Percentiles rank a stretch among this genome's conserved stretches.
Conservation (phyloP, 2,113 vertebrate species). For the Xyliphius kryptos region DNA sequence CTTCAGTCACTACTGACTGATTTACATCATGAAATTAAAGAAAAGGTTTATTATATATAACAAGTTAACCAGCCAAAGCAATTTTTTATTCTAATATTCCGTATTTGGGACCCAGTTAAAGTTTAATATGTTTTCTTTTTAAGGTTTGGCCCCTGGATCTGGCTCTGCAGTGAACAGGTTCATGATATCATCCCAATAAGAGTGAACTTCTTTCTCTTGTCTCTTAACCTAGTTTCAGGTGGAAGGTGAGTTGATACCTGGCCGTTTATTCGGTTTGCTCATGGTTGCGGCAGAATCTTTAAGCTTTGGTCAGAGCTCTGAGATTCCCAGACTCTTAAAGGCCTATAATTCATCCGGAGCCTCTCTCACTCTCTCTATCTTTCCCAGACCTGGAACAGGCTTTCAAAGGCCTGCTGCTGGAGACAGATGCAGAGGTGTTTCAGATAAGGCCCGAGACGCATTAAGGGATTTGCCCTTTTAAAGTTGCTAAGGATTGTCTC, state of each 20-base stretch:
- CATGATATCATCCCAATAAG: background rate
- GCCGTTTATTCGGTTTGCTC: slow-evolving; percentile 39
- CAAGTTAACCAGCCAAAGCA: too few species aligned
- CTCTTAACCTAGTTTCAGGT: background rate
- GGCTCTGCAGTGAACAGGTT: too few species aligned
- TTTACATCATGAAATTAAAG: too few species aligned
- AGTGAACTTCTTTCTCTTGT: background rate
- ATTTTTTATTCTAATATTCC: too few species aligned
- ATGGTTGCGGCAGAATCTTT: slow-evolving; percentile 59
- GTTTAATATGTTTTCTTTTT: too few species aligned
- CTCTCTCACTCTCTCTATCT: slow-evolving; percentile 40
- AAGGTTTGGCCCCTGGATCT: too few species aligned
- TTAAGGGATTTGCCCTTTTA: slow-evolving; percentile 74
- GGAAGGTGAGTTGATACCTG: slow-evolving; percentile 15
- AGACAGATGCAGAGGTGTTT: slow-evolving; percentile 78
- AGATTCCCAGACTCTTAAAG: slow-evolving; percentile 73
- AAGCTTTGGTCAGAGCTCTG: slow-evolving; percentile 64
- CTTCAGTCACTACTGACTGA: too few species aligned
- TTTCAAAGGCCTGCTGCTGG: slow-evolving; percentile 69
- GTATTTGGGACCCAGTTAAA: too few species aligned
- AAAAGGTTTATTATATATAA: too few species aligned
- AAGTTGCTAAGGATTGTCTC: slow-evolving; percentile 51
- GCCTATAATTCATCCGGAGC: slow-evolving; percentile 67
- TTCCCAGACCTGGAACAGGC: slow-evolving; percentile 51
- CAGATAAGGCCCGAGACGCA: slow-evolving; percentile 75